Base-by-base conservation (phyloP, 1,140 invertebrate species). In the Scylla paramamosain region DNA sequence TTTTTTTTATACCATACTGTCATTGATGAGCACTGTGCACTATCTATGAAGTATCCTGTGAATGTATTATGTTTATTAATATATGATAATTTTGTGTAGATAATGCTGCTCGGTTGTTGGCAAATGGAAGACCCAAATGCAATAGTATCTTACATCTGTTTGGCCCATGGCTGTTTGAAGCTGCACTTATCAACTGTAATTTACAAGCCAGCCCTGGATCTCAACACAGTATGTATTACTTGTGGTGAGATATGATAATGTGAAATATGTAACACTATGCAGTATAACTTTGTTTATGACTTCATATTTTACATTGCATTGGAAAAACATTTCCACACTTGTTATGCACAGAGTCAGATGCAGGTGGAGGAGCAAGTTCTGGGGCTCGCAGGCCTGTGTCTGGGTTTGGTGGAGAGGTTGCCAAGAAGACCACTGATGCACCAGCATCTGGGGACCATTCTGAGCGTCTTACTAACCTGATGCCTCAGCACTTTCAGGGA, bases 81-180 rank as follows among this genome's bases (percentile, higher is more conserved):
- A 59, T 20, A 59, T 59, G 16, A 20, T 46, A 67, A 25, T 28
- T 94, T 83, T 92, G 31, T 31, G 12, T 48, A 95, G 92, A 95
- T 46, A 92, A 95, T 84, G 39, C 39, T 52, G 14, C 32, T 52
- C 67, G 92, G 10, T 59, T 93, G 25, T 45, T 96, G 32, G 90
- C 95, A 77, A 95, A 88, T 91, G 96, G 95, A 32, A 97, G 99
- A 93, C 98, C 99, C 14, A 98, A 98, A 96, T 99, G 99, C 96
- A 98, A 99, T 96, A 99, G 99, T 96, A 98, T 99, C 97, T 97
- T 99, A 46, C 99, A 99, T 97, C 97, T 99, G 93, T 99, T 99
- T 97, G 99, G 99, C 20, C 98, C 99, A 96, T 99, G 99, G 99
- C 97, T 99, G 52, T 99, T 99, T 97, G 99, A 99, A 97, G 99